Evolutionary conservation across 2,113 vertebrate genomes (phyloP).

Genomic region (Empidonax traillii): DNA sequence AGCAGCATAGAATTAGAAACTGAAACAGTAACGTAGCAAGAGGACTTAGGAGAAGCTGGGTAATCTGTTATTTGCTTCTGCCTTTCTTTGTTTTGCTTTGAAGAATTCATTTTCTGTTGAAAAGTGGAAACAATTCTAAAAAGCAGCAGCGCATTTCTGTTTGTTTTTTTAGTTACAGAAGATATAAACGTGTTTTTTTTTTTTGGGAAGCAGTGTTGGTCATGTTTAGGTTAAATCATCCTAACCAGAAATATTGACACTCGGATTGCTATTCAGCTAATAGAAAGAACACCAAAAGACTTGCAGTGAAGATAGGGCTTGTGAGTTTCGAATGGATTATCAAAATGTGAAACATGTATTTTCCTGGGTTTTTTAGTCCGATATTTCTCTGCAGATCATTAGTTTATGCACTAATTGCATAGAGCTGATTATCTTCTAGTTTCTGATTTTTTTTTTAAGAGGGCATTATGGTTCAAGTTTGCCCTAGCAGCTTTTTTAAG

Average conservation of each 20-base stretch:
- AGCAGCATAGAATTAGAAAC: neutral
- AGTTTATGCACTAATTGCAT: neutral
- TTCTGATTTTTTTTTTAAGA: neutral
- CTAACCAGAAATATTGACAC: neutral
- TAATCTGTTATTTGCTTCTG: neutral
- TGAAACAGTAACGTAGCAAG: rapidly evolving
- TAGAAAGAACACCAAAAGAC: neutral
- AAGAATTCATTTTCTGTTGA: neutral
- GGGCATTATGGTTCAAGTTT: neutral
- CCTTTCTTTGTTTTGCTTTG: neutral
- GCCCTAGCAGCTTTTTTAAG: neutral
- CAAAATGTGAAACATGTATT: neutral
- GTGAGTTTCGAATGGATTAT: neutral
- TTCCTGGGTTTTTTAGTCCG: neutral
- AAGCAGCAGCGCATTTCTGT: neutral
- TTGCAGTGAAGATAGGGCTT: neutral
- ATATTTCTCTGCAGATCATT: neutral
- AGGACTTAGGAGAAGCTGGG: neutral
- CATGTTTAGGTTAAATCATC: neutral
- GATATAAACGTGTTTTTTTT: neutral
- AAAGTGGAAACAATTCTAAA: neutral
- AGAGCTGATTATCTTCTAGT: neutral
- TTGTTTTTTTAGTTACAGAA: neutral
- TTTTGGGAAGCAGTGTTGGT: neutral
- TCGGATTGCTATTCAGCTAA: neutral